Percentiles rank a stretch among this genome's conserved stretches.
These are phyloP conservation scores for Heliconius charithonia DNA, from an alignment of 2,888 invertebrate species.

Conservation along the genomic window DNA sequence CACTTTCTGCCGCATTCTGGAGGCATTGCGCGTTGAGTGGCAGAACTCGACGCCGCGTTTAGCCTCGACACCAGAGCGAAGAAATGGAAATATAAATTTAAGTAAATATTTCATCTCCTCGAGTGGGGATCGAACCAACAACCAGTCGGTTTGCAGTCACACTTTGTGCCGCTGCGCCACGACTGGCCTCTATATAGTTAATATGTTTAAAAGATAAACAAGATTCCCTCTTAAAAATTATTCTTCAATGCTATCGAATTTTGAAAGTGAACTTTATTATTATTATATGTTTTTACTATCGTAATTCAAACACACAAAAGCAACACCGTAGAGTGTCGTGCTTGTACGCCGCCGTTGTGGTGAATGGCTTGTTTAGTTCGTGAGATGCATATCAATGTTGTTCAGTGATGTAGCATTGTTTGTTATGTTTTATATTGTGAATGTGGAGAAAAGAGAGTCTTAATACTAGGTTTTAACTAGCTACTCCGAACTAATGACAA, in stretches of 20 bases:
- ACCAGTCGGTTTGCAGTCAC: too few species aligned
- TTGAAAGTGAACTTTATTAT: neutral
- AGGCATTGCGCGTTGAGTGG: too few species aligned
- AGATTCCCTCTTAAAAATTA: neutral
- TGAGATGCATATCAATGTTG: conserved; percentile 52
- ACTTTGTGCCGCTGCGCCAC: too few species aligned
- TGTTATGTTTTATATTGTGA: neutral
- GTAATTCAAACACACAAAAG: neutral
- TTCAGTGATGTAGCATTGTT: conserved; percentile 53
- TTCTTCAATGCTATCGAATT: neutral
- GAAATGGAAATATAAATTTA: too few species aligned
- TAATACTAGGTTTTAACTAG: neutral
- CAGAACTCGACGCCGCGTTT: too few species aligned
- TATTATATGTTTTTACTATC: neutral
- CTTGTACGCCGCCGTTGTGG: conserved; percentile 23
- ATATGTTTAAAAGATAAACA: too few species aligned
- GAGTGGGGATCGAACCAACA: too few species aligned
- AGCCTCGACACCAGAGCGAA: too few species aligned
- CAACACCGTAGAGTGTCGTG: neutral
- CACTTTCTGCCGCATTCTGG: too few species aligned
- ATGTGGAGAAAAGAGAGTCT: neutral
- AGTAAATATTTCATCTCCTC: too few species aligned
- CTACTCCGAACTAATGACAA: neutral
- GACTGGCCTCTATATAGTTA: too few species aligned
- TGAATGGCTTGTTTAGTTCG: conserved; percentile 55